These are phyloP conservation scores for Otus sunia DNA, from an alignment of 2,113 vertebrate genomes.

Conservation along the genomic window DNA sequence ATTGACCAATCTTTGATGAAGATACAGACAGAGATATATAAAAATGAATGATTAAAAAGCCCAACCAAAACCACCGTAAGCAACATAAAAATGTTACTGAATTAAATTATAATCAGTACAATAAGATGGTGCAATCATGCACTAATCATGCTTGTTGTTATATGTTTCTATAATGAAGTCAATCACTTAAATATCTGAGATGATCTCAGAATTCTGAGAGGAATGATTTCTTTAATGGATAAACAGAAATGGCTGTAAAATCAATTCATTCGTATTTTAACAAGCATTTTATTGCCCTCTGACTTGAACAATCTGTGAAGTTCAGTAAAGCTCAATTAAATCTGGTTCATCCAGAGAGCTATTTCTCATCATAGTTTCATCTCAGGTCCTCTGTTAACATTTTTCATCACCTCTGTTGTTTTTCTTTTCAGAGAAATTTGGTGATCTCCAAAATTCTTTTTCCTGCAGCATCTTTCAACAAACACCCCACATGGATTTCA, in stretches of 20 bases:
- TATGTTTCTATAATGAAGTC: not conserved
- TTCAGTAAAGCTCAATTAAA: conserved; percentile 7
- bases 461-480: not conserved
- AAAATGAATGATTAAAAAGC: not conserved
- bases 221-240: not conserved
- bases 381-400: not conserved
- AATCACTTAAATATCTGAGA: not conserved
- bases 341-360: not conserved
- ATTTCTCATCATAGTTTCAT: not conserved
- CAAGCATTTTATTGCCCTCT: not conserved
- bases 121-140: not conserved
- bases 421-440: not conserved
- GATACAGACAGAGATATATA: not conserved
- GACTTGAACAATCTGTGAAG: not conserved
- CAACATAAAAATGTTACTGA: not conserved
- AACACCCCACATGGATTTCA: not conserved
- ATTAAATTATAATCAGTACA: not conserved
- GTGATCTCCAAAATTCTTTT: not conserved
- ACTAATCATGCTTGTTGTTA: not conserved
- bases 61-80: not conserved
- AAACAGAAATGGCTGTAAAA: not conserved
- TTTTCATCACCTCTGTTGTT: not conserved
- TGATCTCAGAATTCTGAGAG: not conserved
- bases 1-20: not conserved
- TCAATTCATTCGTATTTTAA: not conserved